Conservation (phyloP, 2,888 invertebrate species). For the Chaitophorus viminalis region DNA sequence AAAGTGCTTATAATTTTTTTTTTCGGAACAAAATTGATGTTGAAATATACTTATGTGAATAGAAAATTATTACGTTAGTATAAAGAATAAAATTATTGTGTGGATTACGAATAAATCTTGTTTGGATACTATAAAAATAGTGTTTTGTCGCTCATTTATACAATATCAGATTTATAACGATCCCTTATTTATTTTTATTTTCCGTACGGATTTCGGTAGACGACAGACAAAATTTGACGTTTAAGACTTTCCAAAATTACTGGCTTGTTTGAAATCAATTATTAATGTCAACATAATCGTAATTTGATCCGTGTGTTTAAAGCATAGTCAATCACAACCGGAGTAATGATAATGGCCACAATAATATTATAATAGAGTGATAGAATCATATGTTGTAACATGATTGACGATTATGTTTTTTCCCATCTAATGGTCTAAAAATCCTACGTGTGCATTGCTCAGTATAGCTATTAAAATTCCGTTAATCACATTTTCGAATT, state of each 20-base stretch:
- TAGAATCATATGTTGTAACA: neutral
- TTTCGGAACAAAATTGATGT: no score
- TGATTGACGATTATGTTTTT: constrained; percentile 4
- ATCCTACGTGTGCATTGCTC: neutral
- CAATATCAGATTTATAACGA: no score
- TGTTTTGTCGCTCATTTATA: no score
- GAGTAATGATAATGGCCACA: neutral
- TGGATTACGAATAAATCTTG: no score
- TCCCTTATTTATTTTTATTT: neutral
- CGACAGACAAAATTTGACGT: neutral
- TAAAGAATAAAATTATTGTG: no score
- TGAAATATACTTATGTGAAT: no score
- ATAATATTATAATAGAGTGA: neutral
- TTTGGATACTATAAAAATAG: no score
- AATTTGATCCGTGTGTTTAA: neutral
- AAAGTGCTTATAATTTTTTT: no score
- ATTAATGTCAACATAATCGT: neutral
- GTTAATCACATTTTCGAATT: constrained; percentile 14
- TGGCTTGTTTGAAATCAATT: neutral
- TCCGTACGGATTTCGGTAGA: neutral
- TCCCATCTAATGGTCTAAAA: neutral
- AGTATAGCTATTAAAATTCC: neutral
- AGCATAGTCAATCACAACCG: neutral
- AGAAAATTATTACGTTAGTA: no score
- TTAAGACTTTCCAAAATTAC: no score